Conservation (phyloP, 2,113 vertebrate genomes). For the Crotalus viridis region DNA sequence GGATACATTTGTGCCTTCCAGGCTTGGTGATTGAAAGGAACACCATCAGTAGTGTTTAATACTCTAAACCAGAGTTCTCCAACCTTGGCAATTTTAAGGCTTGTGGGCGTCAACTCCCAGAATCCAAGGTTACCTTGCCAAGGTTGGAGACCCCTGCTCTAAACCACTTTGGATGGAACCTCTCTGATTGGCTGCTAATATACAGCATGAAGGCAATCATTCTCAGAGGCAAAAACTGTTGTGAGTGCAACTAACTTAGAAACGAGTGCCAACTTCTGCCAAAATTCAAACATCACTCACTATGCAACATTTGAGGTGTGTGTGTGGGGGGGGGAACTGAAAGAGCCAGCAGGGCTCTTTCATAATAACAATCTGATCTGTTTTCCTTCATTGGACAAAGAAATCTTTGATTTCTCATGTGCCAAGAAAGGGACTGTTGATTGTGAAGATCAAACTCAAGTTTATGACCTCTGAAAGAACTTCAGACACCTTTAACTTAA, state of each 20-base stretch:
- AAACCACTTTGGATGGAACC: not conserved
- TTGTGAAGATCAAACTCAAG: not conserved
- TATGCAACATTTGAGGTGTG: not conserved
- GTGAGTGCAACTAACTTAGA: not conserved
- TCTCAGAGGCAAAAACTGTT: not conserved
- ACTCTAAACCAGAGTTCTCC: not conserved
- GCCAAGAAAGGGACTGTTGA: not conserved
- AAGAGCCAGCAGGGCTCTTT: not conserved
- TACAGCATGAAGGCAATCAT: not conserved
- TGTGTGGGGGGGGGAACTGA: too few relatives aligned
- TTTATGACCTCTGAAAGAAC: not conserved
- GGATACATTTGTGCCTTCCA: not conserved
- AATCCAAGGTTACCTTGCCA: not conserved
- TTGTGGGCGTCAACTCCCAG: not conserved
- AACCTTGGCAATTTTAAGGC: not conserved
- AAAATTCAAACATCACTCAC: not conserved
- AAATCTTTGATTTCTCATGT: not conserved
- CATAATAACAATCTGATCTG: not conserved
- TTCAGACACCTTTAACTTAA: not conserved
- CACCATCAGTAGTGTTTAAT: not conserved
- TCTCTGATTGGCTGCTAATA: not conserved
- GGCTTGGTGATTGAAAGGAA: not conserved
- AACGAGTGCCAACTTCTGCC: not conserved
- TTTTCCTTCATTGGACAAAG: constrained; percentile 22
- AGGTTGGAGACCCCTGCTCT: not conserved